Conservation (phyloP, 1,140 invertebrate genomes). For the Maniola jurtina region DNA sequence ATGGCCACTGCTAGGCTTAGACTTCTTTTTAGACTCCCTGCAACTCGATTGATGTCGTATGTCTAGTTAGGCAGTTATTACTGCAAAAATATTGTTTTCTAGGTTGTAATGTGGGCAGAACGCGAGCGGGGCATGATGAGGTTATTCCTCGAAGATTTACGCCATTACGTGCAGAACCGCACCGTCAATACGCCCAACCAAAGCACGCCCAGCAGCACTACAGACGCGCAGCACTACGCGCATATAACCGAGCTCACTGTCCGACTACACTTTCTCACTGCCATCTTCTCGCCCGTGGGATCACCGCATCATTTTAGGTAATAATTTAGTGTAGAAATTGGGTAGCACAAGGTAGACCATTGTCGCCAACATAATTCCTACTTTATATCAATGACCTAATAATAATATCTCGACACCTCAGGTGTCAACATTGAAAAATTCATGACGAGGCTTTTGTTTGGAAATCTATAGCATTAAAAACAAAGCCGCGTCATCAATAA, state of each 20-base stretch:
- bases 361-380: no score
- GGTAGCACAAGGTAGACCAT: no score
- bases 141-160: slow-evolving; percentile 93
- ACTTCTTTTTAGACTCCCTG: no score
- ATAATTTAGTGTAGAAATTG: slow-evolving; percentile 24
- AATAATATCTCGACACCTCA: no score
- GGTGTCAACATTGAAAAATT: no score
- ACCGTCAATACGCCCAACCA: slow-evolving; percentile 6
- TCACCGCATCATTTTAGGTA: slow-evolving; percentile 92
- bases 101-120: slow-evolving; percentile 93
- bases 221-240: slow-evolving; percentile 82
- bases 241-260: slow-evolving; percentile 95
- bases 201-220: not conserved
- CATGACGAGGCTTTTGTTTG: no score
- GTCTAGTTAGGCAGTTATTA: no score
- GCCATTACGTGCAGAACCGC: slow-evolving; percentile 78
- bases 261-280: slow-evolving; percentile 93
- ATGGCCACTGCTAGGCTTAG: no score
- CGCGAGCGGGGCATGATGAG: slow-evolving; percentile 94
- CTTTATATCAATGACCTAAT: no score
- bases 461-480: no score
- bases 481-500: no score
- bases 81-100: not conserved
- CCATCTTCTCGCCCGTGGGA: slow-evolving; percentile 93
- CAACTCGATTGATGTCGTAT: no score